A percentile compares a stretch with the other conserved stretches of the same genome.
Evolutionary conservation across 2,797 vertebrate species (phyloP).

Genomic region (Manis javanica): DNA sequence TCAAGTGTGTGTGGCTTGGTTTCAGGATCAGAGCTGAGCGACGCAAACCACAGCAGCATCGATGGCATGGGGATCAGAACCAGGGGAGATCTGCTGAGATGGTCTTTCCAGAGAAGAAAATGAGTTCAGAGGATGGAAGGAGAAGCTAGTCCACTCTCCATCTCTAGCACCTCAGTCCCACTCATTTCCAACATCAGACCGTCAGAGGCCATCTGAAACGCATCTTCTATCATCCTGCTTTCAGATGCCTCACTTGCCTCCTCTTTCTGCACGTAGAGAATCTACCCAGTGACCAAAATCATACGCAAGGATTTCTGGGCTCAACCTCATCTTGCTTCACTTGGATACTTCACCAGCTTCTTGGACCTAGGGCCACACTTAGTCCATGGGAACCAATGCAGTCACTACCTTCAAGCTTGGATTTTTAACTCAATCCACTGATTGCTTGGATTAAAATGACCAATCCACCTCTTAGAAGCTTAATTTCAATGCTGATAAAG

Average conservation of each 20-base stretch:
- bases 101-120: constrained; percentile 91
- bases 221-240: constrained; percentile 93
- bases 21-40: constrained; percentile 94
- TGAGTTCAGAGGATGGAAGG: constrained; percentile 93
- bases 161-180: constrained; percentile 92
- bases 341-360: constrained; percentile 93
- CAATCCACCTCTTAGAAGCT: constrained; percentile 94
- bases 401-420: constrained; percentile 91
- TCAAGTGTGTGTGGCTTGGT: constrained; percentile 94
- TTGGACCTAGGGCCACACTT: constrained; percentile 89
- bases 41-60: constrained; percentile 92
- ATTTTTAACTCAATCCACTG: constrained; percentile 93
- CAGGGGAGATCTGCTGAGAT: constrained; percentile 93
- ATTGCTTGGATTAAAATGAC: constrained; percentile 97
- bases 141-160: constrained; percentile 92
- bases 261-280: constrained; percentile 95
- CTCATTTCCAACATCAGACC: constrained; percentile 92
- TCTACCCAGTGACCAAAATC: constrained; percentile 93
- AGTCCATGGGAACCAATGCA: constrained; percentile 92
- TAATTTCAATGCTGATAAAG: constrained; percentile 95
- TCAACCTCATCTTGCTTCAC: constrained; percentile 94
- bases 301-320: constrained; percentile 93
- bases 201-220: constrained; percentile 94
- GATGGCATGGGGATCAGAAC: constrained; percentile 94
- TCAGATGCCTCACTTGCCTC: constrained; percentile 94